Evolutionary conservation across 1,140 invertebrate species (phyloP).

Genomic region (Aphelenchoides avenae): DNA sequence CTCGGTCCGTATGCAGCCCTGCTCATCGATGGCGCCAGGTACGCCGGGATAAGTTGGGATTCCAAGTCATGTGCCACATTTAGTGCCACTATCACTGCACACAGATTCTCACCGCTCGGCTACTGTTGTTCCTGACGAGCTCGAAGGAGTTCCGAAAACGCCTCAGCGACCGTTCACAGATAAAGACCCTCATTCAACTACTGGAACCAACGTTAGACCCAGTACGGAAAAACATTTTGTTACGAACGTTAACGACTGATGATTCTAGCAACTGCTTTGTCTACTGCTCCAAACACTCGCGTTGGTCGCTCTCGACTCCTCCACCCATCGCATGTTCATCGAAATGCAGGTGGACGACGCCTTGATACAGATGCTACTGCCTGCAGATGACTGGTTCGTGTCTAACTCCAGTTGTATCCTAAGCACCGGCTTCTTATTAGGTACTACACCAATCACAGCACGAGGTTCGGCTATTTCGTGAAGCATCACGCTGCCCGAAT

Average conservation of each 20-base stretch:
- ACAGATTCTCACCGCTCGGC: constrained; percentile 67
- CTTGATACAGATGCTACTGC: constrained; percentile 69
- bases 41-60: too few species aligned
- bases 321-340: constrained; percentile 64
- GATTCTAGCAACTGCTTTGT: constrained; percentile 68
- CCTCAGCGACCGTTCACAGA: constrained; percentile 44
- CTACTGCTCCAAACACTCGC: constrained; percentile 69
- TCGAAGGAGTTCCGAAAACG: constrained; percentile 51
- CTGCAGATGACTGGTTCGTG: constrained; percentile 69
- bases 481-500: constrained; percentile 71
- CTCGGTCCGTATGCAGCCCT: constrained; percentile 46
- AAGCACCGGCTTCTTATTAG: constrained; percentile 28
- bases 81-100: constrained; percentile 69
- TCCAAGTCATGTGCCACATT: neutral
- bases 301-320: constrained; percentile 66
- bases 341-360: constrained; percentile 68
- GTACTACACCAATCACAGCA: constrained; percentile 73
- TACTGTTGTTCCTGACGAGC: constrained; percentile 67
- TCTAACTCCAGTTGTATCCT: neutral
- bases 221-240: constrained; percentile 24
- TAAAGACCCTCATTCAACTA: constrained; percentile 51
- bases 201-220: constrained; percentile 57
- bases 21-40: constrained; percentile 64
- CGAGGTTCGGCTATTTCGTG: constrained; percentile 70
- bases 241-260: constrained; percentile 26